Percentiles rank a stretch among this genome's conserved stretches.
Evolutionary conservation across 2,888 invertebrate genomes (phyloP).

Genomic region (Mayetiola destructor): DNA sequence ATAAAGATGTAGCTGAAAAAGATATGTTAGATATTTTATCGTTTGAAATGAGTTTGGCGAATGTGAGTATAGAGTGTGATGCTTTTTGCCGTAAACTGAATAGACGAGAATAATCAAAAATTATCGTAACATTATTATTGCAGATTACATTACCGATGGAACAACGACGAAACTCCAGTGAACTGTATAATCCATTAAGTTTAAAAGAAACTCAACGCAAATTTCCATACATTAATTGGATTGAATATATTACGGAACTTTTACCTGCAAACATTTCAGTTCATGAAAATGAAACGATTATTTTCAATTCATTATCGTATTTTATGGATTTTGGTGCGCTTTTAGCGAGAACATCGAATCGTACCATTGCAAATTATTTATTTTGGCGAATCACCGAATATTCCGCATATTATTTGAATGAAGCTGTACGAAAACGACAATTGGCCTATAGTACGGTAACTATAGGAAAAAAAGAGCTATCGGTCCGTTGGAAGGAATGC

Average conservation of each 20-base stretch:
- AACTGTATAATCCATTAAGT: slow-evolving; percentile 74
- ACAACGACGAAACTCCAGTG: slow-evolving; percentile 67
- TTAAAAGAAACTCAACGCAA: slow-evolving; percentile 50
- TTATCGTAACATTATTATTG: not conserved
- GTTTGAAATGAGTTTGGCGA: slow-evolving; percentile 23
- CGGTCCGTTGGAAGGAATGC: slow-evolving; percentile 14
- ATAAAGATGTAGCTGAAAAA: slow-evolving; percentile 19
- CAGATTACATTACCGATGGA: slow-evolving; percentile 67
- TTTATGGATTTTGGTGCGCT: slow-evolving; percentile 45
- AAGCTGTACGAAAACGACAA: not conserved
- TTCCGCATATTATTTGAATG: not conserved
- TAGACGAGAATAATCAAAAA: slow-evolving; percentile 18
- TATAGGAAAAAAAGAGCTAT: not conserved
- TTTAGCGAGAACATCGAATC: slow-evolving; percentile 25
- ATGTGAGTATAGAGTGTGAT: slow-evolving; percentile 17
- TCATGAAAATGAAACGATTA: slow-evolving; percentile 49
- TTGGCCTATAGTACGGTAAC: not conserved
- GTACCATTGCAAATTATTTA: slow-evolving; percentile 56
- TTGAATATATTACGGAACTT: slow-evolving; percentile 32
- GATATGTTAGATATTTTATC: slow-evolving; percentile 22
- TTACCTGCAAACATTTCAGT: slow-evolving; percentile 46
- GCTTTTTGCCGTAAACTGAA: not conserved
- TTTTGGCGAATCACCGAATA: slow-evolving; percentile 56
- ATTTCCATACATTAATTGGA: slow-evolving; percentile 38
- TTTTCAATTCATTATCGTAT: slow-evolving; percentile 64